phyloP scores from a whole-genome alignment of 2,888 invertebrate species.

The Brachyptera risi region DNA sequence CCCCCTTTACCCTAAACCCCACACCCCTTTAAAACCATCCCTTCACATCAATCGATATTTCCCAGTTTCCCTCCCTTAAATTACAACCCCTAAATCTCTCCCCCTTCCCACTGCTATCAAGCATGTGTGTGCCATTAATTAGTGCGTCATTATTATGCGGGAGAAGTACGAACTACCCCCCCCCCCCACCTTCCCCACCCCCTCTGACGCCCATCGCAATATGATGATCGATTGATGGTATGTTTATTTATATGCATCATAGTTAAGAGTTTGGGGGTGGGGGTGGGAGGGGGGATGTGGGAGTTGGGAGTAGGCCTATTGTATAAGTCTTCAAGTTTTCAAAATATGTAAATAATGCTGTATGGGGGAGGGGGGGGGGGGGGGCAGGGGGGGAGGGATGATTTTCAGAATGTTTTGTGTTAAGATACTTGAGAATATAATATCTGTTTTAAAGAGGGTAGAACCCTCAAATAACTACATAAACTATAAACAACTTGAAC shows the following conservation, averaged over 20 bases:
- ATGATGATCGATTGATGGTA: constrained; percentile 19
- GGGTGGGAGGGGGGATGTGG: too few species aligned
- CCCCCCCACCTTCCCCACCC: constrained; percentile 4
- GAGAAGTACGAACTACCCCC: constrained; percentile 15
- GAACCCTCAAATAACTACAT: too few species aligned
- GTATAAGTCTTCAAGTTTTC: too few species aligned
- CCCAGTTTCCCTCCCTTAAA: constrained; percentile 31
- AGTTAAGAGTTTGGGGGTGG: constrained; percentile 16
- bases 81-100: constrained; percentile 21
- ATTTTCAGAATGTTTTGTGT: too few species aligned
- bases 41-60: constrained; percentile 30
- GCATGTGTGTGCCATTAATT: constrained; percentile 32
- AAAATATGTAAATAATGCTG: too few species aligned
- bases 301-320: too few species aligned
- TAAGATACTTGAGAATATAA: too few species aligned
- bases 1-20: too few species aligned
- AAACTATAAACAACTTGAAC: too few species aligned
- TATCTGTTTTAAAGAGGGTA: too few species aligned
- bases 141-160: constrained; percentile 32
- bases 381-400: too few species aligned
- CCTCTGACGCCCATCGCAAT: constrained; percentile 13
- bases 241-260: constrained; percentile 23
- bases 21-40: constrained; percentile 22
- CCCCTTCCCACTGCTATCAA: constrained; percentile 10
- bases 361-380: too few species aligned